These are phyloP conservation scores for Drosophila tsacasi DNA, from an alignment of 1,140 invertebrate genomes.

Conservation along the genomic window DNA sequence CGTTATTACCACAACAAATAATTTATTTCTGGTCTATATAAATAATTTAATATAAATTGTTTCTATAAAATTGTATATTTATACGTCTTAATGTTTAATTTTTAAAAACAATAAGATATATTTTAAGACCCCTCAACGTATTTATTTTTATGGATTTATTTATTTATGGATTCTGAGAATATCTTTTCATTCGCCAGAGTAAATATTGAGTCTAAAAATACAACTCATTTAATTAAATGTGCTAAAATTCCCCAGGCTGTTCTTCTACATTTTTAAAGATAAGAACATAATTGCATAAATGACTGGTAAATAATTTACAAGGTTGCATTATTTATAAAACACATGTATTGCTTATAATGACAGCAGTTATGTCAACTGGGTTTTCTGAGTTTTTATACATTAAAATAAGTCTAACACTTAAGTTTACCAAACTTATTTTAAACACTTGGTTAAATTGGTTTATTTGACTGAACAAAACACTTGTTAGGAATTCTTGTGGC, in stretches of 20 bases:
- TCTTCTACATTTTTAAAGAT: too few species aligned
- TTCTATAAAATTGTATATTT: background rate
- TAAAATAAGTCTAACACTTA: background rate
- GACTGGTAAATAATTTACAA: slow-evolving; percentile 1
- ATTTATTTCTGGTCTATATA: background rate
- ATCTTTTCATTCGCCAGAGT: background rate
- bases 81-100: background rate
- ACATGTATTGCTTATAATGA: slow-evolving; percentile 8
- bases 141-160: background rate
- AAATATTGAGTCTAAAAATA: slow-evolving; percentile 1
- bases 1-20: background rate
- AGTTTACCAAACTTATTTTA: background rate
- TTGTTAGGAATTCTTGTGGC: background rate
- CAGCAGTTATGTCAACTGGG: slow-evolving; percentile 3
- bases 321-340: background rate
- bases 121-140: background rate
- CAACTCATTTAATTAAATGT: background rate
- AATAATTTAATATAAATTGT: background rate
- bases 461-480: background rate
- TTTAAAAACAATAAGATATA: background rate
- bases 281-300: background rate
- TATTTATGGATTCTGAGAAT: background rate
- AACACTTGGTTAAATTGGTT: slow-evolving; percentile 8
- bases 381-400: slow-evolving; percentile 1
- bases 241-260: background rate